These are phyloP conservation scores for Acholoe squamosa DNA, from an alignment of 2,888 invertebrate species.

Conservation along the genomic window DNA sequence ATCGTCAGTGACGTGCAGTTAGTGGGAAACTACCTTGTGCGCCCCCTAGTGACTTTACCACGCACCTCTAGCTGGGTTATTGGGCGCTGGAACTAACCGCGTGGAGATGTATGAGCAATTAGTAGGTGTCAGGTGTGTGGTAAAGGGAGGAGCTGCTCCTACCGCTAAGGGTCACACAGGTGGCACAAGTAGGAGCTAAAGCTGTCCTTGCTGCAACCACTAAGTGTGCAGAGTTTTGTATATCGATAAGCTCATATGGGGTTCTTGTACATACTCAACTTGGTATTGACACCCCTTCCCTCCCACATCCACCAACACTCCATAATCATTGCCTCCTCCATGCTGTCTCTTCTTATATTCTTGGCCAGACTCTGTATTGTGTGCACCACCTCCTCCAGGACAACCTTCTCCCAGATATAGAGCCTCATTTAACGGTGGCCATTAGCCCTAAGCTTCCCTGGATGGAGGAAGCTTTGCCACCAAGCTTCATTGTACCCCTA, in stretches of 20 bases:
- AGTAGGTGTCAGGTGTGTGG: background rate
- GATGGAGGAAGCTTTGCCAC: slow-evolving; percentile 14
- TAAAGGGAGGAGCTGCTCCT: background rate
- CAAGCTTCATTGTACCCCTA: background rate
- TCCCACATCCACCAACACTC: background rate
- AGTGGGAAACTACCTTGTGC: background rate
- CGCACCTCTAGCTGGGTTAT: background rate
- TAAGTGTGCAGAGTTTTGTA: background rate
- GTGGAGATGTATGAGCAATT: slow-evolving; percentile 24
- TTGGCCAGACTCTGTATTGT: background rate
- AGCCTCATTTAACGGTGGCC: background rate
- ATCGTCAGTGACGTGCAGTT: background rate
- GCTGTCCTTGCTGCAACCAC: background rate
- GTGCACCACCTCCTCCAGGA: background rate
- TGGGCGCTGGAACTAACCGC: background rate
- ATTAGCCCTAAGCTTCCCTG: background rate
- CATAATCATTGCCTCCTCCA: background rate
- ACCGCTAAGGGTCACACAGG: background rate
- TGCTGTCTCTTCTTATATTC: background rate
- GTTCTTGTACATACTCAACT: background rate
- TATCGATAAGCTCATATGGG: background rate
- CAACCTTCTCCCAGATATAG: background rate
- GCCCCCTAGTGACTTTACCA: background rate
- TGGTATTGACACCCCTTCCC: background rate
- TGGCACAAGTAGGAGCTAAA: background rate